Percentiles rank a stretch among this genome's conserved stretches.
phyloP scores from a whole-genome alignment of 2,888 invertebrate species.

The Tachystola acroxantha region DNA sequence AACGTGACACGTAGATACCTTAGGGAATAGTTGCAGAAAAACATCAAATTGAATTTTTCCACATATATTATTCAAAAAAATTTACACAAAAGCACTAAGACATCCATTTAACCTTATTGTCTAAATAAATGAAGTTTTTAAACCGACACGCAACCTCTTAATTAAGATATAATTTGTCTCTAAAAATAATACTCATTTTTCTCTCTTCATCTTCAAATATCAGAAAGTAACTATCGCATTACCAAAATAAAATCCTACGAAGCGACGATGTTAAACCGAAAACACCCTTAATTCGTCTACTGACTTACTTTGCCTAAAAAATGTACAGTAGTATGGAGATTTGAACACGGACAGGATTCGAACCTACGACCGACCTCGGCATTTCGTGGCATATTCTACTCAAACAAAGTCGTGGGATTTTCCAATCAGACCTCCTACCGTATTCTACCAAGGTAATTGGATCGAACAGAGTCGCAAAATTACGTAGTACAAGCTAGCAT shows the following conservation, averaged over 20 bases:
- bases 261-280: conserved; percentile 56
- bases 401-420: no score
- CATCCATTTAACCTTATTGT: conserved; percentile 78
- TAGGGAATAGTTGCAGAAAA: conserved; percentile 18
- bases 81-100: conserved; percentile 79
- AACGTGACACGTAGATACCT: no score
- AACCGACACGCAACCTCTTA: conserved; percentile 74
- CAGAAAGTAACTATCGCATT: conserved; percentile 66
- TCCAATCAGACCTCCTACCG: no score
- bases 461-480: no score
- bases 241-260: conserved; percentile 61
- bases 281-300: no score
- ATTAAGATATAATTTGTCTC: conserved; percentile 73
- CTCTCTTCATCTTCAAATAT: conserved; percentile 45
- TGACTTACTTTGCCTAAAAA: no score
- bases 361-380: no score
- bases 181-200: conserved; percentile 75
- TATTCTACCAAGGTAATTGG: no score
- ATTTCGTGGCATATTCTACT: no score
- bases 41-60: conserved; percentile 50
- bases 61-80: conserved; percentile 80
- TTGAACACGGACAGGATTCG: no score
- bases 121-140: conserved; percentile 76
- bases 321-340: no score
- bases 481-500: no score